Evolutionary conservation across 2,113 vertebrate species (phyloP), one percentile per base, ranked within the genome.

Genomic region (Labeo rohita): DNA sequence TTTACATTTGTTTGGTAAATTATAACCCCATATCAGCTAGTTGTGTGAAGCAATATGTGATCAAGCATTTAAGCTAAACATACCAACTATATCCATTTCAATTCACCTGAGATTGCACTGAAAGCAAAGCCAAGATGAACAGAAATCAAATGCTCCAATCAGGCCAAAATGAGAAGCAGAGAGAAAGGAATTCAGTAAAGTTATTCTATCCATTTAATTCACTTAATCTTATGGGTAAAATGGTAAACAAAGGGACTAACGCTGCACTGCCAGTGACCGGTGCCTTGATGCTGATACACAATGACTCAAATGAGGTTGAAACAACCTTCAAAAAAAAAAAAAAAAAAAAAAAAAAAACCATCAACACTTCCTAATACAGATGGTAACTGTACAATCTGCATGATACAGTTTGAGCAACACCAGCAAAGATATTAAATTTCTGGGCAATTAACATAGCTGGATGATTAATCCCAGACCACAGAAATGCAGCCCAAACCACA

Each of bases 391-490:
- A 54, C 47, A 39, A 75, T 75, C 36, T 39, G 63, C 21, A 52
- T 54, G 68, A 86, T 81, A 65, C n/a, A 34, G n/a, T 49, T 9
- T 45, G 76, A 80, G 76, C 50, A 61, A 66, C 75, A 73, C 8
- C 63, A 73, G 45, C 85, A 54, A 8, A 70, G n/a, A 78, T 78
- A 84, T 87, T 23, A 39, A 13, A 65, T 87, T 87, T 87, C 61
- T 23, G 80, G 15, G 8, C 50, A 78, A 78, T 83, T 78, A 87
- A 59, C 43, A 83, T 76, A 83, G 59, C 73, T 39, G 72, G 63
- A 84, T 80, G 80, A 78, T 86, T 78, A 63, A 88, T 63, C 12
- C 59, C 63, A 83, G 79, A n/a, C 70, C 77, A 45, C 83, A 73
- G 79, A 77, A 63, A 83, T 52, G 18, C 34, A 28, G 49, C 59